Evolutionary conservation across 2,888 invertebrate species (phyloP), one percentile per base, ranked within the genome.

Genomic region (Nebria brevicollis): DNA sequence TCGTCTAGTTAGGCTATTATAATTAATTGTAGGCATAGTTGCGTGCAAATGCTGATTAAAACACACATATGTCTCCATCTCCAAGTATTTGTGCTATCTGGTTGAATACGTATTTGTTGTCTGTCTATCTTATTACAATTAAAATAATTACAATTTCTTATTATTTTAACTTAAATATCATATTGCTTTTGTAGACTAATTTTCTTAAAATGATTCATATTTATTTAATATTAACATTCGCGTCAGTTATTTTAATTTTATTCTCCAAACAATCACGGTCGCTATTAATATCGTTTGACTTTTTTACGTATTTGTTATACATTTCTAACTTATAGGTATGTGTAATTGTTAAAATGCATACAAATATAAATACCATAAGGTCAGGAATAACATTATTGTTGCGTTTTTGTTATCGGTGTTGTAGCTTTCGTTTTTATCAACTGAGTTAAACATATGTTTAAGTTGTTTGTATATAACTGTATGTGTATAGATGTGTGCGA

Each of bases 371-470:
- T 34, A 34, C 34, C 34, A 0, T 34, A 34, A 34, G 34, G 34
- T 34, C 34, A 54, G 54, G 54, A 54, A 54, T 54, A 77, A 77
- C 77, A 81, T 82, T 81, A 82, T 77, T 72, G 80, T 82, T 83
- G 82, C 83, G 83, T 83, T 82, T 82, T 64, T 75, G 77, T 75
- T 81, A 83, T 83, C 83, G 80, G 54, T 66, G 26, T 65, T 79
- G 65, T 81, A 75, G 82, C 82, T 83, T 81, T 83, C 82, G 77
- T 81, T 82, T 82, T 78, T 83, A 77, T 82, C 82, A 80, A 82
- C 82, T 83, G 82, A 81, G 82, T 54, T 2, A 11, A 54, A 54
- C 54, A 54, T 54, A 54, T 54, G 54, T 54, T 3, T 54, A 2
- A 6, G 13, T 34, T 34, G 34, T 34, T 34, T 54, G 54, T 54